Base-by-base conservation (phyloP, 2,113 vertebrate genomes). In the Todiramphus saurophagus region DNA sequence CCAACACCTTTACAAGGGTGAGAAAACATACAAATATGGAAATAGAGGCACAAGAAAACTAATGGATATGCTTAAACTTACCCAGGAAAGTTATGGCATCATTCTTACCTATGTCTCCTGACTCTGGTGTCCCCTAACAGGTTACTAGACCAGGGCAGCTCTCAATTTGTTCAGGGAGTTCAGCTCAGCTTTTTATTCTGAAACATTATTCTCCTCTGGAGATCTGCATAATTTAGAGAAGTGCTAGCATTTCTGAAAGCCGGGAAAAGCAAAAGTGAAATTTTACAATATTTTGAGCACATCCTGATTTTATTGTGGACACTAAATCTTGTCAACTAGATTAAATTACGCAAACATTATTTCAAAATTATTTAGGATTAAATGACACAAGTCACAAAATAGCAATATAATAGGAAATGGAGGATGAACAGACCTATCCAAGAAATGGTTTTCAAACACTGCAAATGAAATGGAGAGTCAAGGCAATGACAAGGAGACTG, bases 1-100 rank as follows among this genome's bases (percentile, higher is more conserved):
- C 87, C 88, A 96, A 93, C 89, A 96, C 77, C 91, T 96, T 94
- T 89, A 33, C 16, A 35, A 82, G 62, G 81, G 94, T 82, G 87
- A 96, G 81, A 89, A 96, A 82, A 89, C 73, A 96, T 58, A 96
- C 33, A 75, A 82, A 76, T 89, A 59, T n/a, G 73, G 87, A 87
- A 75, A 93, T 21, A 81, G 64, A 94, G 73, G 72, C 68, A 78
- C 14, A 60, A 64, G 43, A 60, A 87, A 92, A 48, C 27, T 39
- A 84, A 82, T 28, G 46, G 43, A 33, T 56, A 37, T 87, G 31
- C 53, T 82, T 89, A 70, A 90, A 83, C 11, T 66, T 83, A 44
- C 17, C 9, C 12, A 50, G 89, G 39, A 84, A n/a, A 37, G 16
- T 15, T 9, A 15, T 39, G 13, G 33, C 1, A 3, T 55, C 43